Evolutionary conservation across 2,113 vertebrate genomes (phyloP), one percentile per base, ranked within the genome.

Genomic region (Pelecanoides urinatrix): DNA sequence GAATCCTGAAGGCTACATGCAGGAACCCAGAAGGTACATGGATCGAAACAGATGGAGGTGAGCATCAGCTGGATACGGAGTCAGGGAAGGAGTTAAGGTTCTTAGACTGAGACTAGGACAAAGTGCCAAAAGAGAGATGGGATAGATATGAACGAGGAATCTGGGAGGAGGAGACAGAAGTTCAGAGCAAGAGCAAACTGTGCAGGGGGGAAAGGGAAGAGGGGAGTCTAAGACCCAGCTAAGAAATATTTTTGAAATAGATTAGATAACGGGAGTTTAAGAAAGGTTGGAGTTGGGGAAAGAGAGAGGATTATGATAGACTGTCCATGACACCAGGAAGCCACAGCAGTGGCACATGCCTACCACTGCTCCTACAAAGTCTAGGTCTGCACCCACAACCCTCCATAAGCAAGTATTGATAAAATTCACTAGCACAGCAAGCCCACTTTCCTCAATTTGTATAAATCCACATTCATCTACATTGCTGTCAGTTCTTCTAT

Each of bases 51-150:
- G 30, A 44, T 29, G 50, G 21, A 42, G 17, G 30, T 17, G 52
- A 44, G 4, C 55, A 82, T 8, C 8, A 21, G n/a, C 9, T 40
- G 56, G 27, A 65, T 0, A 12, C 0, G 0, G 63, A 56, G 72
- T 63, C 20, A 25, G 70, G 73, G 79, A 76, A 80, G 80, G 72
- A 87, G 65, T 74, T 58, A 36, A 67, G 65, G 15, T 32, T 73
- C 61, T 70, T 4, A 50, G 22, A 81, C 38, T 20, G 49, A 82
- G 72, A 80, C 38, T 6, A 16, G 67, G 72, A 91, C 63, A 34
- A 70, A 83, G 42, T 38, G 49, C 53, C 94, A 95, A 9, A 72
- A 32, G n/a, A 71, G 59, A 75, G 86, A 88, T 73, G 42, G 80
- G 73, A 81, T 27, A 73, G 84, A 77, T 26, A 66, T 5, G 21